Evolutionary conservation across 2,113 vertebrate genomes (phyloP).

Genomic region (Alectura lathami): DNA sequence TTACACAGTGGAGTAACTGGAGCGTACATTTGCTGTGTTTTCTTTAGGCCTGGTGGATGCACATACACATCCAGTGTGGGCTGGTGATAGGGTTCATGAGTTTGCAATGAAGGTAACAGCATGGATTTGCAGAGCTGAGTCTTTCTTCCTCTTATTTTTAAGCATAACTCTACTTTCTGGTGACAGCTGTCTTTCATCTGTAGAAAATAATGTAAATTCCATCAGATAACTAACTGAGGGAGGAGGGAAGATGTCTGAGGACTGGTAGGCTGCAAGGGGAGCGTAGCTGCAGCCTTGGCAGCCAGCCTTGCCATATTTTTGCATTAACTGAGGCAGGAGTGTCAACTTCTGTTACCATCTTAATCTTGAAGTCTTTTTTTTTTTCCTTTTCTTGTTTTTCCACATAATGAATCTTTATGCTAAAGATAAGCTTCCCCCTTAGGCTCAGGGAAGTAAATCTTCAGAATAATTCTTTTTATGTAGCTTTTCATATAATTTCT

Average conservation of each 20-base stretch:
- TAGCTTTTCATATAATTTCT: rapidly evolving
- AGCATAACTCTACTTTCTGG: neutral
- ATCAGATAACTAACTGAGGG: neutral
- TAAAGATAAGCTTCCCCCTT: neutral
- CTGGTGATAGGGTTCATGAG: constrained; percentile 94
- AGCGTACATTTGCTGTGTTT: neutral
- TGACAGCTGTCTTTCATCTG: neutral
- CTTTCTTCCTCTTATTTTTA: neutral
- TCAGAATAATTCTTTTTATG: neutral
- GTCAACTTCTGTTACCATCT: neutral
- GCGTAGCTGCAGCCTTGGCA: neutral
- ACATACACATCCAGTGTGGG: constrained; percentile 97
- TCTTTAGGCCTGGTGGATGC: constrained; percentile 92
- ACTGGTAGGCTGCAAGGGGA: neutral
- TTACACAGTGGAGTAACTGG: neutral
- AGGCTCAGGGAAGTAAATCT: neutral
- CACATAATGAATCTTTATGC: neutral
- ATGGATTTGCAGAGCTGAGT: neutral
- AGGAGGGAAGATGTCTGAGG: neutral
- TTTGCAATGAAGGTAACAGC: constrained; percentile 95
- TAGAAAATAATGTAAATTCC: neutral
- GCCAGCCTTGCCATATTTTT: neutral
- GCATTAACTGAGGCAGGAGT: neutral
- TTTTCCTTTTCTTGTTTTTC: neutral
- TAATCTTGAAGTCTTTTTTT: neutral